Base-by-base conservation (phyloP, 2,888 invertebrate genomes). In the Rotaria macrura region DNA sequence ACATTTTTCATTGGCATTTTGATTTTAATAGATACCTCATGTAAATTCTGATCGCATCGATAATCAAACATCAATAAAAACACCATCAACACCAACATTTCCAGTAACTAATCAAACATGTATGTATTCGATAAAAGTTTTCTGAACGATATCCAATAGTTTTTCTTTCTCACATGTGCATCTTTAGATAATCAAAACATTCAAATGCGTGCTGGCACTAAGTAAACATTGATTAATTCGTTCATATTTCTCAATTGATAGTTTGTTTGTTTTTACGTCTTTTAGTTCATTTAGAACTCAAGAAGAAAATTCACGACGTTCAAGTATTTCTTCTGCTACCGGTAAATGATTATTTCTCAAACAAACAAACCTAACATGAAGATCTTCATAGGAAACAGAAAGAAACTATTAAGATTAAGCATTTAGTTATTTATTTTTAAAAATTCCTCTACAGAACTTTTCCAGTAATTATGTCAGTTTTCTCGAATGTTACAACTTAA, bases 301-400 rank as follows among this genome's bases (percentile, higher is more conserved):
- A 43, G 79, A 79, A 79, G 79, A 79, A 79, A 43, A 25, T 43
- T 79, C 79, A 38, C 43, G 79, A 25, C 79, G 79, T 10, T 79
- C 79, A 43, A 79, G 79, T 43, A 12, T 34, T 43, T 79, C 79
- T 20, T 79, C 79, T 9, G 79, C 79, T 25, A 14, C 79, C 40
- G 79, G 79, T 79, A 79, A 25, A 79, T 25, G 25, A 79, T 79
- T 5, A 34, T 65, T 5, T 34, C 2, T 65, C 1, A 34, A 34
- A 65, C n/a, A n/a, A n/a, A n/a, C n/a, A n/a, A n/a, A n/a, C n/a
- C n/a, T n/a, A n/a, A n/a, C n/a, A n/a, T n/a, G n/a, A n/a, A n/a
- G n/a, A n/a, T n/a, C n/a, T n/a, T n/a, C n/a, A n/a, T n/a, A n/a
- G n/a, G n/a, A n/a, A n/a, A n/a, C n/a, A n/a, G n/a, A n/a, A n/a